These are phyloP conservation scores for Erebia ligea DNA, from an alignment of 2,888 invertebrate genomes.

Conservation along the genomic window DNA sequence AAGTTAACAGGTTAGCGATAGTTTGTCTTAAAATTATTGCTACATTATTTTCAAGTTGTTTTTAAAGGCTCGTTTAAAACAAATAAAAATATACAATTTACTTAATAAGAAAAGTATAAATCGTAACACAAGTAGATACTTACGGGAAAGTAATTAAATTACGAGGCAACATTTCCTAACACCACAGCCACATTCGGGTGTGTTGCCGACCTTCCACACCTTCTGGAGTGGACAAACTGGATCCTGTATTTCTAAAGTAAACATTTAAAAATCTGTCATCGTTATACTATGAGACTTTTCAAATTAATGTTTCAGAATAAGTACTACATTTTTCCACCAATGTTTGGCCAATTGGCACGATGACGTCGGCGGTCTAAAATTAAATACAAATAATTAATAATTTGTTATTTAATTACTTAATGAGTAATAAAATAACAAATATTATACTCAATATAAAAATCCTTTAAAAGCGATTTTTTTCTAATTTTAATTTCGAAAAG, in stretches of 20 bases:
- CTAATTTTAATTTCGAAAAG: not conserved
- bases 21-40: slow-evolving; percentile 16
- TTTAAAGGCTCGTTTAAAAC: not conserved
- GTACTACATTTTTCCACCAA: too few relatives aligned
- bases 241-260: too few relatives aligned
- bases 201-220: too few relatives aligned
- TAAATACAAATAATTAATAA: too few relatives aligned
- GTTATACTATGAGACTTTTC: too few relatives aligned
- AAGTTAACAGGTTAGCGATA: slow-evolving; percentile 25
- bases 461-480: not conserved
- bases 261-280: too few relatives aligned
- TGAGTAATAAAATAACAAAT: too few relatives aligned
- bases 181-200: not conserved
- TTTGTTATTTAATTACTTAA: too few relatives aligned
- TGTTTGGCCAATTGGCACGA: too few relatives aligned
- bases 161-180: slow-evolving; percentile 4
- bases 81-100: not conserved
- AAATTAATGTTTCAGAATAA: too few relatives aligned
- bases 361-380: too few relatives aligned
- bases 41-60: not conserved
- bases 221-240: not conserved
- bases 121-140: slow-evolving; percentile 6
- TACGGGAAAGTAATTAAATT: slow-evolving; percentile 5
- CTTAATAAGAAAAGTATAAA: not conserved
- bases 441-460: too few relatives aligned